Percentiles rank a stretch among this genome's conserved stretches.
Evolutionary conservation across 2,797 vertebrate species (phyloP).

Genomic region (Miichthys miiuy): DNA sequence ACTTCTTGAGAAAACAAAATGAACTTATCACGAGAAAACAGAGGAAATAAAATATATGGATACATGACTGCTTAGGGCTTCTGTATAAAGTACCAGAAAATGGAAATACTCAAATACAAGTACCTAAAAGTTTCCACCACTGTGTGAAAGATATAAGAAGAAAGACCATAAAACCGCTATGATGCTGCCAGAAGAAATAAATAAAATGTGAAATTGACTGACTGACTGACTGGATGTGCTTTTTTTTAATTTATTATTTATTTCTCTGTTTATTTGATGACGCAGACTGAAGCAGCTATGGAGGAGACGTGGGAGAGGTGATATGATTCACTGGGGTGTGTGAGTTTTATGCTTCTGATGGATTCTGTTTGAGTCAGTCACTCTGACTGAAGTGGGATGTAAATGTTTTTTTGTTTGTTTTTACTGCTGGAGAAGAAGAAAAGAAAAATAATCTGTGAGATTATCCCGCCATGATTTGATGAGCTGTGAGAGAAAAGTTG

Average conservation of each 20-base stretch:
- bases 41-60: too few relatives aligned
- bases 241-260: conserved; percentile 35
- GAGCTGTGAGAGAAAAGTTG: not conserved
- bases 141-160: not conserved
- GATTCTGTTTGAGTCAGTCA: conserved; percentile 54
- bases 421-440: conserved; percentile 6
- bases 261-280: conserved; percentile 59
- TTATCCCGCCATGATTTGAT: conserved; percentile 1
- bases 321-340: conserved; percentile 65
- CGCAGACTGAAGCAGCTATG: conserved; percentile 47
- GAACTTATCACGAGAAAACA: too few relatives aligned
- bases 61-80: not conserved
- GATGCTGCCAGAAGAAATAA: conserved; percentile 14
- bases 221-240: conserved; percentile 42
- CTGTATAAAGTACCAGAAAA: not conserved
- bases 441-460: conserved; percentile 5
- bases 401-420: not conserved
- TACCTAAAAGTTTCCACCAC: not conserved
- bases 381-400: conserved; percentile 34
- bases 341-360: conserved; percentile 53
- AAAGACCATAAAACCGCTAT: conserved; percentile 3
- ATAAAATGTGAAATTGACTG: conserved; percentile 27
- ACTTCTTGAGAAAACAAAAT: too few relatives aligned
- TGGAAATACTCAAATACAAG: not conserved
- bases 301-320: conserved; percentile 72